Conservation (phyloP, 2,113 vertebrate genomes). For the Macquaria australasica region DNA sequence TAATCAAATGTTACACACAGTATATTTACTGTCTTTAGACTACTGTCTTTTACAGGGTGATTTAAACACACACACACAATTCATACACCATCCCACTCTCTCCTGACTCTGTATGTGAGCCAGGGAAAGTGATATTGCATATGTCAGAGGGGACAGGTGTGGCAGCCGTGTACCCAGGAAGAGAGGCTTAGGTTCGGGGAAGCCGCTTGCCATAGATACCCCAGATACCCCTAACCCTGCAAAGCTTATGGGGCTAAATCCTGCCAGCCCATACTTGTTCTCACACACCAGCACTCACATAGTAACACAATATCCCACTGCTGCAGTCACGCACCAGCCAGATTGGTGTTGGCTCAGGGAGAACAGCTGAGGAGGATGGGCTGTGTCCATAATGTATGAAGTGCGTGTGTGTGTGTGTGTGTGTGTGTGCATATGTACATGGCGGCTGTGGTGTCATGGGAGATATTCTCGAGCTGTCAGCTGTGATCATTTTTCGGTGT, state of each 20-base stretch:
- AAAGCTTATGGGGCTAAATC: slow-evolving; percentile 55
- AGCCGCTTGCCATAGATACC: slow-evolving; percentile 54
- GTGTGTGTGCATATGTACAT: slow-evolving; percentile 11
- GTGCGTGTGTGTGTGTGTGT: neutral
- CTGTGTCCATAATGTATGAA: slow-evolving; percentile 36
- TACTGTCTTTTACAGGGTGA: neutral
- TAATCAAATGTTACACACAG: neutral
- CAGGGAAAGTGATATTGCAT: slow-evolving; percentile 45
- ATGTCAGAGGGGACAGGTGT: slow-evolving; percentile 64
- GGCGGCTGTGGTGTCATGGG: slow-evolving; percentile 30
- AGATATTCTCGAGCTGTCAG: slow-evolving; percentile 41
- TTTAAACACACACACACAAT: neutral
- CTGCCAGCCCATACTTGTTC: slow-evolving; percentile 35
- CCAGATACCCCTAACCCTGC: slow-evolving; percentile 26
- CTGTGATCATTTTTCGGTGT: slow-evolving; percentile 49
- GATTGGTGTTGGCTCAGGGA: slow-evolving; percentile 18
- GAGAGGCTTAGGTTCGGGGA: slow-evolving; percentile 60
- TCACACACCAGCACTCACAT: slow-evolving; percentile 21
- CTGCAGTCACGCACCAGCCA: slow-evolving; percentile 28
- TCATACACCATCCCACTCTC: neutral
- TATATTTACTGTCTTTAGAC: neutral
- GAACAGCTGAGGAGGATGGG: slow-evolving; percentile 59
- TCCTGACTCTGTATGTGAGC: slow-evolving; percentile 29
- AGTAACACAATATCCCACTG: slow-evolving; percentile 58
- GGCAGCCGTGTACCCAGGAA: slow-evolving; percentile 55